Evolutionary conservation across 2,113 vertebrate species (phyloP), one percentile per base, ranked within the genome.

Genomic region (Chlorodrepanis virens): DNA sequence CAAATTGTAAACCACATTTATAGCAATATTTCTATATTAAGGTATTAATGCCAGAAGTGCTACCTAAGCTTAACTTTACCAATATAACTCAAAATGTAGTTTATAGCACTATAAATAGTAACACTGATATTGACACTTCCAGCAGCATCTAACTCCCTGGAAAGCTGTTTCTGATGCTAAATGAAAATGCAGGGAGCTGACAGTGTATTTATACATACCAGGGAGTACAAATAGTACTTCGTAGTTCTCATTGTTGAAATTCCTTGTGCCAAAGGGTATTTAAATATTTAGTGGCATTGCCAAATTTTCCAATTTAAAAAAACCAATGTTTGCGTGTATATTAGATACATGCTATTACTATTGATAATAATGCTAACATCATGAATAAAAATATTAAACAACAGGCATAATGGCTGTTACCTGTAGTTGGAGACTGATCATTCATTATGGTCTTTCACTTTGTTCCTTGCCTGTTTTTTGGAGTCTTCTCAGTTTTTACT

Each of bases 91-190:
- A 95, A 97, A 97, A 97, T 87, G 59, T 79, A 90, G 90, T 95
- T 98, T 97, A 97, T 95, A 94, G 92, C 15, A 33, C 95, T 97
- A 94, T 98, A 98, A 97, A 98, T 97, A 97, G 97, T 85, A 94
- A 84, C 87, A 82, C 90, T 97, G 91, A 75, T 97, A 96, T 96
- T 95, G 97, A 95, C 95, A 97, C 89, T 97, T 97, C 63, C 63
- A 95, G 93, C 76, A 94, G 94, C 72, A 79, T 95, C 93, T 96
- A 35, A 89, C 75, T 96, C 96, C 75, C 88, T 93, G 80, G 87
- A 94, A 97, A 95, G 89, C 83, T 82, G 57, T 86, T 91, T 96
- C 92, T 96, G 91, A 56, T 82, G 63, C 67, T 96, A 90, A 96
- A 94, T 93, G 92, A 95, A 96, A 93, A 92, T 44, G 69, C 49